phyloP scores from a whole-genome alignment of 2,113 vertebrate genomes.

The Electrona antarctica region DNA sequence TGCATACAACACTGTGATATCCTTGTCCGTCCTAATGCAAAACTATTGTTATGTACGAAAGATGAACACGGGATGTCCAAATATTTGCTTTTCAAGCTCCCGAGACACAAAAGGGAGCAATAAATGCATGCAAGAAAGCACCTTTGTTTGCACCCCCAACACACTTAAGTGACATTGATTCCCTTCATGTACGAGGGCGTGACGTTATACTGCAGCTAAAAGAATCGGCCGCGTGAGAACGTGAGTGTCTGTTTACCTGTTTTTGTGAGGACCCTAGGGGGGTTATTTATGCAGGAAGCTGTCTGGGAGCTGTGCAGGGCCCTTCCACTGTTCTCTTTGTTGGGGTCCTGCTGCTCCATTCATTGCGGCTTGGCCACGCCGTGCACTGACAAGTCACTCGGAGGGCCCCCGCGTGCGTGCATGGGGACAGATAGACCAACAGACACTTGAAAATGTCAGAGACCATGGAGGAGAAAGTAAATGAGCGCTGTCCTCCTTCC shows the following conservation, averaged over 20 bases:
- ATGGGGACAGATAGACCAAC: slow-evolving; percentile 12
- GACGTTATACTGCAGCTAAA: too few relatives aligned
- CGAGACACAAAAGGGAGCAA: too few relatives aligned
- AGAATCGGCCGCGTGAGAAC: slow-evolving; percentile 23
- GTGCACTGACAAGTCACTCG: slow-evolving; percentile 30
- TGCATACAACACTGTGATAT: too few relatives aligned
- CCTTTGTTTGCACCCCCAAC: slow-evolving; percentile 4
- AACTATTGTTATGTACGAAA: too few relatives aligned
- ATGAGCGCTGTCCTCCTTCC: slow-evolving; percentile 37
- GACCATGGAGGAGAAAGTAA: slow-evolving; percentile 43
- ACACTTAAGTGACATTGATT: slow-evolving; percentile 1
- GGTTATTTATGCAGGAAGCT: too few relatives aligned
- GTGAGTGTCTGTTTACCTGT: slow-evolving; percentile 37
- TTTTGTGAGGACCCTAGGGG: slow-evolving; percentile 14
- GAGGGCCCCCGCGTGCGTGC: slow-evolving; percentile 16
- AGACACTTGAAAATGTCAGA: slow-evolving; percentile 52
- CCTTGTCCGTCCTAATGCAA: too few relatives aligned
- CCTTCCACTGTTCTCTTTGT: slow-evolving; percentile 8
- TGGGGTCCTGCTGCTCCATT: slow-evolving; percentile 36
- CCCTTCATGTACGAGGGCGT: too few relatives aligned
- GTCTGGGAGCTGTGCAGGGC: slow-evolving; percentile 21
- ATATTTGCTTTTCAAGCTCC: too few relatives aligned
- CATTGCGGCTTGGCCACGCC: slow-evolving; percentile 34
- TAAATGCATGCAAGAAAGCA: neutral
- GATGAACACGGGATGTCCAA: too few relatives aligned